Evolutionary conservation across 2,888 invertebrate genomes (phyloP).

Genomic region (Onchidella celtica): DNA sequence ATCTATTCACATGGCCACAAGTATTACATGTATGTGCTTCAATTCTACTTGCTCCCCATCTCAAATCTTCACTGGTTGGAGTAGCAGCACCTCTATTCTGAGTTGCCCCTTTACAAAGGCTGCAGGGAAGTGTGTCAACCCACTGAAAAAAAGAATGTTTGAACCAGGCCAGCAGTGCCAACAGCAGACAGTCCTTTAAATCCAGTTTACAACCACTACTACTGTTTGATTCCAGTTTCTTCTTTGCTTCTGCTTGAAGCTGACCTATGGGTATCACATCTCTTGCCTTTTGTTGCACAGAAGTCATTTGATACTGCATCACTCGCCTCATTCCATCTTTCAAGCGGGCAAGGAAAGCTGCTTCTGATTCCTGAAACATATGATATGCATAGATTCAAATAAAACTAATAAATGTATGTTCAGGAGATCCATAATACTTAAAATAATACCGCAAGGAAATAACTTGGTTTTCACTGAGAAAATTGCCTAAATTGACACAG

Average conservation of each 20-base stretch:
- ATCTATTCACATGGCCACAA: slow-evolving; percentile 81
- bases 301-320: slow-evolving; percentile 86
- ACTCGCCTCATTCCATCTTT: slow-evolving; percentile 82
- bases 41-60: slow-evolving; percentile 81
- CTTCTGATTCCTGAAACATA: slow-evolving; percentile 66
- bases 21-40: slow-evolving; percentile 80
- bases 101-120: slow-evolving; percentile 84
- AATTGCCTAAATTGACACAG: too few relatives aligned
- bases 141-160: slow-evolving; percentile 95
- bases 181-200: slow-evolving; percentile 85
- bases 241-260: slow-evolving; percentile 84
- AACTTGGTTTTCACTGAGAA: too few relatives aligned
- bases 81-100: slow-evolving; percentile 79
- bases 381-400: neutral
- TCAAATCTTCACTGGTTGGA: slow-evolving; percentile 80
- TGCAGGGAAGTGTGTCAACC: slow-evolving; percentile 89
- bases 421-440: neutral
- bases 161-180: slow-evolving; percentile 94
- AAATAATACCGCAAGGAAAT: neutral
- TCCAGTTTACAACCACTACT: slow-evolving; percentile 52
- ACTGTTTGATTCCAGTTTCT: slow-evolving; percentile 55
- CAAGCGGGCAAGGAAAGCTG: slow-evolving; percentile 68
- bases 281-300: slow-evolving; percentile 85
- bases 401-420: neutral
- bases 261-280: slow-evolving; percentile 85